A percentile compares a stretch with the other conserved stretches of the same genome.
These are phyloP conservation scores for Drosophila nikananu DNA, from an alignment of 1,140 invertebrate species.

Conservation along the genomic window DNA sequence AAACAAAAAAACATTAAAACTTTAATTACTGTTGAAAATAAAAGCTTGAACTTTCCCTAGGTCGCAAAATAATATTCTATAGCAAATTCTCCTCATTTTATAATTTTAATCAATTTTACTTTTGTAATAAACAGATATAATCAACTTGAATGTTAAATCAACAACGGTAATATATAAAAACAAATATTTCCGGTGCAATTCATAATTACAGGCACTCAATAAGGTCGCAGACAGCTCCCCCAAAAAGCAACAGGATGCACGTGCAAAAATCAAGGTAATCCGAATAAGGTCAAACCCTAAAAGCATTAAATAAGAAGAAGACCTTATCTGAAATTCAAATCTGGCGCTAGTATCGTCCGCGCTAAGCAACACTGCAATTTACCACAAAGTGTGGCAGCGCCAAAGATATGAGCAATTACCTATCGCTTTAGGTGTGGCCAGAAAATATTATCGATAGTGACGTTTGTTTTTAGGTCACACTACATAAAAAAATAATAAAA, in stretches of 20 bases:
- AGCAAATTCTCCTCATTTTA: neutral
- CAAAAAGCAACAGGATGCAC: slow-evolving; percentile 54
- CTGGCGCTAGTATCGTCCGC: neutral
- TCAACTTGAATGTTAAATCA: neutral
- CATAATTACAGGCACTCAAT: slow-evolving; percentile 7
- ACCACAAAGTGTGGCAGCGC: neutral
- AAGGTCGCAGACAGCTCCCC: slow-evolving; percentile 40
- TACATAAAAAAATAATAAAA: slow-evolving; percentile 14
- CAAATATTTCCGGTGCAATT: neutral
- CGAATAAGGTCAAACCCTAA: slow-evolving; percentile 52
- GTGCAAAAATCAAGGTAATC: slow-evolving; percentile 28
- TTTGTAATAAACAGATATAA: neutral
- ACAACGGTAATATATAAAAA: neutral
- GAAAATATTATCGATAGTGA: neutral
- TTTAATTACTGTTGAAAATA: neutral
- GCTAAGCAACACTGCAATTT: neutral
- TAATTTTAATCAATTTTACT: no score
- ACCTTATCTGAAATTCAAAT: slow-evolving; percentile 17
- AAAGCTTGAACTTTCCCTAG: neutral
- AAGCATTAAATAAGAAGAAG: neutral
- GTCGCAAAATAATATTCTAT: neutral
- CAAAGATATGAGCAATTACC: neutral
- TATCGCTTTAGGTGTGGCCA: neutral
- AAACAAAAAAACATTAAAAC: no score
- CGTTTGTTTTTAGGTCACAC: neutral